Conservation (phyloP, 2,113 vertebrate genomes). For the Ivindomyrus marchei region DNA sequence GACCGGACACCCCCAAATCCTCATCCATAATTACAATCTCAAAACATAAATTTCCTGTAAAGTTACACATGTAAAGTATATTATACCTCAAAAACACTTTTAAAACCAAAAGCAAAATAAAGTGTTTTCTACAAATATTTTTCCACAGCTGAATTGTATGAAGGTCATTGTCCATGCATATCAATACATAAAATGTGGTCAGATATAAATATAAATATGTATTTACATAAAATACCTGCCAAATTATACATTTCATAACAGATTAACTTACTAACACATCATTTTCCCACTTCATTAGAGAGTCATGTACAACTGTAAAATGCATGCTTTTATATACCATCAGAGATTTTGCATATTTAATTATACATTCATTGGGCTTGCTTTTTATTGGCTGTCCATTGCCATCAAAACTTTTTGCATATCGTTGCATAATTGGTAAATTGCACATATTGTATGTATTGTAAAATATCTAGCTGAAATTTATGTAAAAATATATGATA, state of each 20-base stretch:
- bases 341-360: not conserved
- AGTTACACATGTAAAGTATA: not conserved
- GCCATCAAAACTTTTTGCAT: not conserved
- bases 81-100: not conserved
- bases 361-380: constrained; percentile 5
- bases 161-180: not conserved
- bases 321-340: constrained; percentile 2
- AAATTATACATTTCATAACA: not conserved
- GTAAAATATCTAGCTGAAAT: constrained; percentile 7
- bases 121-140: not conserved
- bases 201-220: constrained; percentile 1
- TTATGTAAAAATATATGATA: constrained; percentile 7
- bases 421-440: not conserved
- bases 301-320: not conserved
- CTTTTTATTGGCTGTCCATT: not conserved
- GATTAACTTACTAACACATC: not conserved
- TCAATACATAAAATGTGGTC: not conserved
- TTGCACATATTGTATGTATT: constrained; percentile 4
- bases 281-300: not conserved
- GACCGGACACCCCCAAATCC: not conserved
- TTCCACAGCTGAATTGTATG: not conserved
- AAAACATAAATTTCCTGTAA: not conserved
- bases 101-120: not conserved
- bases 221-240: not conserved
- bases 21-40: not conserved